Conservation (phyloP, 2,797 vertebrate genomes). For the Coracias cyanogaster region DNA sequence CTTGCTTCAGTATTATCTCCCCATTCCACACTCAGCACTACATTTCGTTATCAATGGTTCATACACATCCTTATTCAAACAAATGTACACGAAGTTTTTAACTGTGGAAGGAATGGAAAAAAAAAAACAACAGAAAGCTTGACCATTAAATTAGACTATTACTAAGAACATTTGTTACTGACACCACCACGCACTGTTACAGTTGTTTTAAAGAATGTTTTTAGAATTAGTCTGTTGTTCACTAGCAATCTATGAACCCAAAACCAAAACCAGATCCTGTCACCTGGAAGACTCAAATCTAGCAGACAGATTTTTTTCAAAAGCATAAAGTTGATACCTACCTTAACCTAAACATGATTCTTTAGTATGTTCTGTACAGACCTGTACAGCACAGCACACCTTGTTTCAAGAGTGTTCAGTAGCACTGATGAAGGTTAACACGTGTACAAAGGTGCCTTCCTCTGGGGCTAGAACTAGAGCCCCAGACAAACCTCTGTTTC, state of each 20-base stretch:
- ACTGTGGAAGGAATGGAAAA: neutral
- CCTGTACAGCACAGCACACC: neutral
- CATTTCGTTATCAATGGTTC: neutral
- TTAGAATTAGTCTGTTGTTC: neutral
- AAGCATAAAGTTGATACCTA: neutral
- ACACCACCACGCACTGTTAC: neutral
- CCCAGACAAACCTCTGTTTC: neutral
- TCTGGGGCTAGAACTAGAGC: accelerated
- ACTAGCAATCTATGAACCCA: neutral
- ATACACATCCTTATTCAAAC: neutral
- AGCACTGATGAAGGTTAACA: neutral
- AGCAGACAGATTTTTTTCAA: neutral
- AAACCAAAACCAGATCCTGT: neutral
- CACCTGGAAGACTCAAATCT: neutral
- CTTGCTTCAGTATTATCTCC: neutral
- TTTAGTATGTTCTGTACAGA: neutral
- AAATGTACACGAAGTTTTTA: neutral
- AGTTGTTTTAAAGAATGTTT: neutral
- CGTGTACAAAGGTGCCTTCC: neutral
- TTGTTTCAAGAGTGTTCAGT: neutral
- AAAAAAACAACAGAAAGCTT: neutral
- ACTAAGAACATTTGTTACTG: neutral
- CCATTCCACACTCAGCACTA: neutral
- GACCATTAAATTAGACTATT: neutral
- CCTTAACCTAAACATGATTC: neutral